These are phyloP conservation scores for Myopa tessellatipennis DNA, from an alignment of 2,888 invertebrate species.

Conservation along the genomic window DNA sequence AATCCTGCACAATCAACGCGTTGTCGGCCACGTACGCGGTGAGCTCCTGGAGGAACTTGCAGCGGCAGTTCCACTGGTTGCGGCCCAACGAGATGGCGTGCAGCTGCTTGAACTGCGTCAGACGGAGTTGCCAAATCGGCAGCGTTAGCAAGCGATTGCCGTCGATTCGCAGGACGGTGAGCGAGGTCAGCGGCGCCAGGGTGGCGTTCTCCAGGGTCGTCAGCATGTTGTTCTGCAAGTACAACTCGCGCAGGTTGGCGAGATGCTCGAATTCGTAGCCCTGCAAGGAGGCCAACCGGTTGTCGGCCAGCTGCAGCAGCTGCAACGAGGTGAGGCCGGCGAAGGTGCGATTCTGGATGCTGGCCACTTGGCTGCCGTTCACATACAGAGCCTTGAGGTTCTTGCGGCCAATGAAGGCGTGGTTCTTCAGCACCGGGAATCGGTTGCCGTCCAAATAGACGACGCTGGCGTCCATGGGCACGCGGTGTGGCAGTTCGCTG, in stretches of 20 bases:
- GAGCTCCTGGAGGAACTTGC: conserved; percentile 87
- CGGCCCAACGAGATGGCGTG: conserved; percentile 74
- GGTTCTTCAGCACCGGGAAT: conserved; percentile 85
- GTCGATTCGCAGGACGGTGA: conserved; percentile 84
- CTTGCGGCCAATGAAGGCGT: conserved; percentile 92
- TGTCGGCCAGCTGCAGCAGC: conserved; percentile 86
- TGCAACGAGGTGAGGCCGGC: conserved; percentile 87
- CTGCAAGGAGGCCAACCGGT: conserved; percentile 81
- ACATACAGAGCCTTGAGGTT: conserved; percentile 88
- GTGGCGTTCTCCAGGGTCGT: conserved; percentile 84
- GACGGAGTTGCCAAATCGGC: conserved; percentile 79
- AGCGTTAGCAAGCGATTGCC: conserved; percentile 86
- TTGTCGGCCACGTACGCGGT: conserved; percentile 87
- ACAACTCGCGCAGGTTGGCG: conserved; percentile 81
- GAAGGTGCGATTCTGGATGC: conserved; percentile 91
- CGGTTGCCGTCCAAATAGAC: conserved; percentile 93
- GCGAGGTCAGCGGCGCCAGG: conserved; percentile 80
- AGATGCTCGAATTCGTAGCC: conserved; percentile 91
- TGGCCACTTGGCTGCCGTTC: conserved; percentile 85
- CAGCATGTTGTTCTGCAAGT: conserved; percentile 87
- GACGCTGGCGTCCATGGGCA: conserved; percentile 96
- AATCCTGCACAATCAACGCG: conserved; percentile 83
- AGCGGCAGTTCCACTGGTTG: conserved; percentile 92
- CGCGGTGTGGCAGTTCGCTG: conserved; percentile 82
- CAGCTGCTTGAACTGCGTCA: conserved; percentile 62